phyloP scores from a whole-genome alignment of 2,888 invertebrate genomes.

The Cyaniris semiargus region DNA sequence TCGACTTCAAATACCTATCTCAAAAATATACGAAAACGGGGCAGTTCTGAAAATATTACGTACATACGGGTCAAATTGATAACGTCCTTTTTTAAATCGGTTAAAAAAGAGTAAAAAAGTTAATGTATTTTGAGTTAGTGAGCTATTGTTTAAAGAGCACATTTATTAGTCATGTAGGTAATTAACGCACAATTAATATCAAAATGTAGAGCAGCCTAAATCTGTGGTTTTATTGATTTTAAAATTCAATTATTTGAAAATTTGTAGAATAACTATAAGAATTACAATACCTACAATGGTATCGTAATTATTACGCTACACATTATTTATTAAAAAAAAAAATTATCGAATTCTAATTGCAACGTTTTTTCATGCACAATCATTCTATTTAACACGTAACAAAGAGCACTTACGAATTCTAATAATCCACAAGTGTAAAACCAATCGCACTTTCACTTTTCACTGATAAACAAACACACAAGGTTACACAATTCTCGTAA shows the following conservation, averaged over 20 bases:
- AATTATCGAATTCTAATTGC: neutral
- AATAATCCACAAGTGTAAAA: conserved; percentile 9
- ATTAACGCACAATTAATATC: neutral
- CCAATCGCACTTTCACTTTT: conserved; percentile 27
- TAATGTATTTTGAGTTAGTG: too few species aligned
- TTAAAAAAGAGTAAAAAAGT: too few species aligned
- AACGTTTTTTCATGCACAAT: neutral
- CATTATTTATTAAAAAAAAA: neutral
- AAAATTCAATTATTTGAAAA: too few species aligned
- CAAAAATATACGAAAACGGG: too few species aligned
- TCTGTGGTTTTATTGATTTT: neutral
- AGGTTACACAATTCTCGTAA: conserved; percentile 46
- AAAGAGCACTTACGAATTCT: neutral
- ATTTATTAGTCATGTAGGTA: neutral
- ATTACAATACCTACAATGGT: too few species aligned
- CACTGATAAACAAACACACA: conserved; percentile 55
- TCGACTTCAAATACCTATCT: too few species aligned
- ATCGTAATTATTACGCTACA: too few species aligned
- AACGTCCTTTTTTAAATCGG: too few species aligned
- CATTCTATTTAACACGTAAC: neutral
- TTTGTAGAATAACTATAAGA: too few species aligned
- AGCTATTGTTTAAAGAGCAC: neutral
- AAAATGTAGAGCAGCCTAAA: neutral
- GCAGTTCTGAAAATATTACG: too few species aligned
- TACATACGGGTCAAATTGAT: too few species aligned